phyloP scores from a whole-genome alignment of 2,113 vertebrate genomes.

The Tyrannus savana region DNA sequence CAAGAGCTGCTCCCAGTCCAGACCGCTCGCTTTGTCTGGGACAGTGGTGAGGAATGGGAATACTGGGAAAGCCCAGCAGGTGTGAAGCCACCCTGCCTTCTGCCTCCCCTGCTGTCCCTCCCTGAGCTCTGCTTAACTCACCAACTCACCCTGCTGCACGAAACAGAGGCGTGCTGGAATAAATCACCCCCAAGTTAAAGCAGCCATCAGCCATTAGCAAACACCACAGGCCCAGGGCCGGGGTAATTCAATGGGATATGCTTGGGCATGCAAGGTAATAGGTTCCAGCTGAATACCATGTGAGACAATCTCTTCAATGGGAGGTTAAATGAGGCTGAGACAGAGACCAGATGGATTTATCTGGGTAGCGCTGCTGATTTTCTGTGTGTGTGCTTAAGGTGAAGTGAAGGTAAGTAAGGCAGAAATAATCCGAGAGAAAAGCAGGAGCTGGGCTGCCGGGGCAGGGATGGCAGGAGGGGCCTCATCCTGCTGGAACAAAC shows the following conservation, averaged over 20 bases:
- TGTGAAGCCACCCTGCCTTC: background rate
- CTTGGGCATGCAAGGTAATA: slow-evolving; percentile 68
- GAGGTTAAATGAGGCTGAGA: slow-evolving; percentile 65
- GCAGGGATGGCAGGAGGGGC: background rate
- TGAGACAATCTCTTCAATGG: slow-evolving; percentile 51
- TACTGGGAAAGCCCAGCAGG: background rate
- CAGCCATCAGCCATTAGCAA: slow-evolving; percentile 48
- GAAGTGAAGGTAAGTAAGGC: slow-evolving; percentile 24
- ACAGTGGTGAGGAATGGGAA: background rate
- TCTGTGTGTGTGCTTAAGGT: background rate
- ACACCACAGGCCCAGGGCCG: slow-evolving; percentile 6
- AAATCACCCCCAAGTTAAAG: slow-evolving; percentile 52
- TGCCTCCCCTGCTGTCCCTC: background rate
- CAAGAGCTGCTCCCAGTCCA: background rate
- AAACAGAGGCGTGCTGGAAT: background rate
- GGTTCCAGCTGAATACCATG: slow-evolving; percentile 57
- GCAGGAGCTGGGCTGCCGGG: background rate
- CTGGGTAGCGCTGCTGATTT: background rate
- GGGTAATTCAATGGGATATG: slow-evolving; percentile 68
- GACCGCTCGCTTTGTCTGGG: rapidly evolving
- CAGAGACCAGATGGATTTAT: slow-evolving; percentile 71
- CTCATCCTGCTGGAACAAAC: background rate
- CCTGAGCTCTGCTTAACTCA: background rate
- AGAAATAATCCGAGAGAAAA: background rate
- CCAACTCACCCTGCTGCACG: background rate